Evolutionary conservation across 2,888 invertebrate species (phyloP).

Genomic region (Scrobipalpa costella): DNA sequence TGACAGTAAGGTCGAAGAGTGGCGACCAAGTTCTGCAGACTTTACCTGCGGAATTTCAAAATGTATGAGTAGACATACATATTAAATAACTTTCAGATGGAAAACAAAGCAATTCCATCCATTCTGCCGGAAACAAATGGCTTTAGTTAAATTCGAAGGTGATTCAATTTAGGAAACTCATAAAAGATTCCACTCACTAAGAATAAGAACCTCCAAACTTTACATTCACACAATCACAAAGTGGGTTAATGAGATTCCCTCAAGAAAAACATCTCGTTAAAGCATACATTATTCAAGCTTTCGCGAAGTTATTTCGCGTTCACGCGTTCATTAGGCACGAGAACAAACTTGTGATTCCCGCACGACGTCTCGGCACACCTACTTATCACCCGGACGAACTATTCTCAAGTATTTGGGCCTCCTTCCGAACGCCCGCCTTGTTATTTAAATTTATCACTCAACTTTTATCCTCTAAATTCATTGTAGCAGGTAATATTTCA

Average conservation of each 20-base stretch:
- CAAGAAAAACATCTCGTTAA: constrained; percentile 81
- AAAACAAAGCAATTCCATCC: constrained; percentile 18
- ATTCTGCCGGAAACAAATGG: constrained; percentile 26
- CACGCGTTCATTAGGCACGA: constrained; percentile 78
- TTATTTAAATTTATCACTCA: constrained; percentile 81
- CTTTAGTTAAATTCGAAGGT: constrained; percentile 49
- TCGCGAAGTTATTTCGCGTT: constrained; percentile 77
- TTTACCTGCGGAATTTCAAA: constrained; percentile 10
- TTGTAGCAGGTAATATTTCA: constrained; percentile 80
- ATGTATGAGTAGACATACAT: constrained; percentile 6
- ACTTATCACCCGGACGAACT: constrained; percentile 74
- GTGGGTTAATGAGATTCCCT: constrained; percentile 80
- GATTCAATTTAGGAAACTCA: constrained; percentile 67
- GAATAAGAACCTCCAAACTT: constrained; percentile 74
- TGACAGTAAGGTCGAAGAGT: constrained; percentile 21
- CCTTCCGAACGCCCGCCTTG: constrained; percentile 58
- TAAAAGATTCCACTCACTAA: constrained; percentile 67
- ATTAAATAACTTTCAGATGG: constrained; percentile 17
- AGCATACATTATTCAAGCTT: constrained; percentile 80
- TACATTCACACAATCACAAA: constrained; percentile 78
- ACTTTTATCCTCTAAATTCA: constrained; percentile 80
- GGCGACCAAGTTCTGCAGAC: constrained; percentile 8
- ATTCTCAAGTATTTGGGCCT: constrained; percentile 75
- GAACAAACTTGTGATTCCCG: constrained; percentile 71
- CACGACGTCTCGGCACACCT: constrained; percentile 60